Conservation (phyloP, 2,797 vertebrate species). For the Scarus forsteni region DNA sequence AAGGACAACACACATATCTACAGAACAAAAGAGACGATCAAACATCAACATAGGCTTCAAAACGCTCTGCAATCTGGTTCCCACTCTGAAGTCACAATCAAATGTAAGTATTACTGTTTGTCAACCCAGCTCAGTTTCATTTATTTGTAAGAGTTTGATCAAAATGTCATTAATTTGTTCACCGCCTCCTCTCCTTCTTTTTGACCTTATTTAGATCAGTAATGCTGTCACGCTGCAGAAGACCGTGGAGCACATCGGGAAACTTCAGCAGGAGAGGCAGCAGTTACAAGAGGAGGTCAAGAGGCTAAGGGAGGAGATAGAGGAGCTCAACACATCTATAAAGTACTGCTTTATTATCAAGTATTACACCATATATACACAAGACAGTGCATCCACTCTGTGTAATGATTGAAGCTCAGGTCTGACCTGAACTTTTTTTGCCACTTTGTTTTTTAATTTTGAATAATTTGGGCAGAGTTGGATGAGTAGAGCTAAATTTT, state of each 20-base stretch:
- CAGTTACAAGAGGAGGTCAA: constrained; percentile 93
- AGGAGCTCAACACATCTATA: constrained; percentile 94
- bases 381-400: background rate
- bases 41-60: constrained; percentile 95
- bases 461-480: too few species aligned
- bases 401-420: too few species aligned
- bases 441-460: too few species aligned
- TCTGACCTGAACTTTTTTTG: too few species aligned
- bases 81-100: constrained; percentile 85
- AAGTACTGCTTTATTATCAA: constrained; percentile 75
- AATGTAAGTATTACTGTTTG: constrained; percentile 80
- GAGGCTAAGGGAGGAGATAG: constrained; percentile 93
- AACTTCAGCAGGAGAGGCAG: constrained; percentile 95
- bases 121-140: background rate
- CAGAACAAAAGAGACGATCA: constrained; percentile 94
- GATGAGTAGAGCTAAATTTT: too few species aligned
- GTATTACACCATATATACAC: too few species aligned
- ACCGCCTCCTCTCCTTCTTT: constrained; percentile 6
- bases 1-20: constrained; percentile 91
- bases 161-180: background rate
- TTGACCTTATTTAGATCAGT: constrained; percentile 85
- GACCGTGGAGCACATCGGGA: constrained; percentile 95
- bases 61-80: constrained; percentile 90
- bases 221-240: constrained; percentile 94
- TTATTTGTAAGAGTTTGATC: background rate